A percentile compares a stretch with the other conserved stretches of the same genome.
Evolutionary conservation across 23 tunicate genomes (phyloP).

Genomic region (Corella eumyota): DNA sequence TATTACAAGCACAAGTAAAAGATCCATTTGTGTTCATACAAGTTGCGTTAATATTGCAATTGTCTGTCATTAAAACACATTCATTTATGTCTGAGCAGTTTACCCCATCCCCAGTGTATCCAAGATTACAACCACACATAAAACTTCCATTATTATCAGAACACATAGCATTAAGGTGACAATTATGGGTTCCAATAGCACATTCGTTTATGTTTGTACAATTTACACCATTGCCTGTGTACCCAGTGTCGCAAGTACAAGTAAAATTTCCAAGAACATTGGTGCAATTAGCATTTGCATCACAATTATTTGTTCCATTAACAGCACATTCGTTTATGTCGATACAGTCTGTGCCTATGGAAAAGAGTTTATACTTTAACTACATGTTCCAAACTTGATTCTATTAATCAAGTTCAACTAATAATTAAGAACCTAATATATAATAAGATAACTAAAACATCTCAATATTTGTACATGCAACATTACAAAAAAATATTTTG

Average conservation of each 20-base stretch:
- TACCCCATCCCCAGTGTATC: constrained; percentile 5
- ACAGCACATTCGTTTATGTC: constrained; percentile 9
- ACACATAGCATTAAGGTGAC: constrained; percentile 14
- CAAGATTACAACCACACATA: constrained; percentile 15
- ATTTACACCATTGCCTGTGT: constrained; percentile 12
- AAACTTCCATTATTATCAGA: constrained; percentile 20
- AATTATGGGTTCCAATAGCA: not conserved
- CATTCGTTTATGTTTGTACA: constrained; percentile 44
- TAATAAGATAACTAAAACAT: too few relatives aligned
- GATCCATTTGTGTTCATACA: constrained; percentile 24
- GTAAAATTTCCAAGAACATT: constrained; percentile 5
- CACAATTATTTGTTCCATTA: not conserved
- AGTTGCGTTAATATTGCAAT: constrained; percentile 8
- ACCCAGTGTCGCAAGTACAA: not conserved
- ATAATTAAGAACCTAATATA: too few relatives aligned
- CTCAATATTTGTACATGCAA: too few relatives aligned
- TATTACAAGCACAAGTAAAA: constrained; percentile 8
- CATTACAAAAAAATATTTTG: too few relatives aligned
- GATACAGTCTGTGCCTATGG: not conserved
- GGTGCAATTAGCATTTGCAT: constrained; percentile 6
- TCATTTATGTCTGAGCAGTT: constrained; percentile 23
- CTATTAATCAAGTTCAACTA: too few relatives aligned
- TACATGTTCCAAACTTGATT: not conserved
- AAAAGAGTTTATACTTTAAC: not conserved
- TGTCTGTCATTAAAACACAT: constrained; percentile 2